Base-by-base conservation (phyloP, 2,888 invertebrate genomes). In the Acholoe squamosa region DNA sequence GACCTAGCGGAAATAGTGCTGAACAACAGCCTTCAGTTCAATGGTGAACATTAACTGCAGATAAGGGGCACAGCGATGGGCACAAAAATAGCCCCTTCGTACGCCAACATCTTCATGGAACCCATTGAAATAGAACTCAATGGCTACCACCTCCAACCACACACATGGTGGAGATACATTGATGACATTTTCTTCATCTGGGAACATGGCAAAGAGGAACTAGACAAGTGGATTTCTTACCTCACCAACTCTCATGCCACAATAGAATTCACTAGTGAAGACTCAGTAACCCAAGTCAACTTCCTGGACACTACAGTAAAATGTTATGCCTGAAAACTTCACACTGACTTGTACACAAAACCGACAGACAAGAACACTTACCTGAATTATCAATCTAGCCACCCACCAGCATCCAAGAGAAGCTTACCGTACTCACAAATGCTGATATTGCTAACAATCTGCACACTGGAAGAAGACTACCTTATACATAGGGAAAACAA, bases 141-240 rank as follows among this genome's bases (percentile, higher is more conserved):
- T 0, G 43, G 28, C 10, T 43, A 84, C 7, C 33, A 22, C 19
- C 84, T 84, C 84, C 7, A 84, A 84, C 84, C 84, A 33, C 33
- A 5, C 28, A 25, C 5, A 33, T 84, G 84, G 84, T 22, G 33
- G n/a, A 84, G 84, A 51, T 84, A 34, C 25, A 84, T 84, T 10
- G 84, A 84, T 43, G 84, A 84, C 25, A 84, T 84, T 25, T 84
- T 84, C 84, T 51, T 84, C 43, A 51, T 84, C 19, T 84, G 84
- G 84, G 84, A 84, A 34, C 43, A 84, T 84, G 84, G 84, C 0
- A n/a, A 51, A 25, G 16, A 33, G 0, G 43, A 84, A 10, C 33
- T 84, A 7, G 22, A 84, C 0, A 84, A 84, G n/a, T 84, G 43
- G 43, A 16, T 51, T 3, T 1, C 34, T 12, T 5, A 34, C 34